Conservation (phyloP, 2,888 invertebrate species). For the Noctua janthina region DNA sequence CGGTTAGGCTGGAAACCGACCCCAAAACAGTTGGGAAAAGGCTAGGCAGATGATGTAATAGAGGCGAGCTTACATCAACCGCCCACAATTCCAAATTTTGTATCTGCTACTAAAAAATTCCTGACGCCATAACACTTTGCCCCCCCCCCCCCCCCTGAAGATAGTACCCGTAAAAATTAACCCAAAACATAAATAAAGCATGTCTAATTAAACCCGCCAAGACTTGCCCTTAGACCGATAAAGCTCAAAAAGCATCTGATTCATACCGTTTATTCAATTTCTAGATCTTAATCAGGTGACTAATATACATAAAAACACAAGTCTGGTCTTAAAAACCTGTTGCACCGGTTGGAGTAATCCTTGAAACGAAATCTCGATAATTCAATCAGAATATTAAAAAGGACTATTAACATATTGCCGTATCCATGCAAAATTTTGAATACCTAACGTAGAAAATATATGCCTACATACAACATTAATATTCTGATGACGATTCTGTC, state of each 20-base stretch:
- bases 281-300: neutral
- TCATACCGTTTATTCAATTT: neutral
- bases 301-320: neutral
- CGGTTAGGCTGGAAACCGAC: too few relatives aligned
- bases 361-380: constrained; percentile 1
- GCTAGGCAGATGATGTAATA: too few relatives aligned
- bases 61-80: too few relatives aligned
- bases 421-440: neutral
- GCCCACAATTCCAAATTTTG: too few relatives aligned
- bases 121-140: too few relatives aligned
- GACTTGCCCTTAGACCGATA: neutral
- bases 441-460: neutral
- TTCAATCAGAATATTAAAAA: neutral
- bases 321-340: constrained; percentile 19
- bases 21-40: too few relatives aligned
- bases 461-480: neutral
- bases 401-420: neutral
- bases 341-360: constrained; percentile 1
- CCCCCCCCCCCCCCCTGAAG: too few relatives aligned
- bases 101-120: too few relatives aligned
- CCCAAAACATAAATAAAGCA: too few relatives aligned
- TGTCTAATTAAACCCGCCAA: too few relatives aligned
- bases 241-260: neutral
- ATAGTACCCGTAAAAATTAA: too few relatives aligned
- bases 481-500: neutral